These are phyloP conservation scores for Platysteira castanea DNA, from an alignment of 2,113 vertebrate species.

Conservation along the genomic window DNA sequence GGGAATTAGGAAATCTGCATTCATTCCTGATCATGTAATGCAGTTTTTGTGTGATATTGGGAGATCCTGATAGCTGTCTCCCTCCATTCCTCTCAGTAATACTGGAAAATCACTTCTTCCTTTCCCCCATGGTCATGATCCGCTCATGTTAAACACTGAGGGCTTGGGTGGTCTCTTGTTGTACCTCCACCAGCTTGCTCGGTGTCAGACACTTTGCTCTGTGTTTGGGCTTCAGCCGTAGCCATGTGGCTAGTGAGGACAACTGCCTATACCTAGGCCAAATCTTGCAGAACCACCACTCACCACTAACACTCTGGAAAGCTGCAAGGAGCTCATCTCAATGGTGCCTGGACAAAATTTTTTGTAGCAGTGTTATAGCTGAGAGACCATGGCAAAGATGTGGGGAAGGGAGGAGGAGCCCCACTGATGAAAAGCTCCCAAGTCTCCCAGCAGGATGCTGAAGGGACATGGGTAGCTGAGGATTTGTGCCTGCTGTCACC, in stretches of 20 bases:
- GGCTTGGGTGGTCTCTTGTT: background rate
- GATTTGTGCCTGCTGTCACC: background rate
- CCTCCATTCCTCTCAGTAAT: background rate
- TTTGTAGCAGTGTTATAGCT: background rate
- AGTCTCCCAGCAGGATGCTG: background rate
- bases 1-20: background rate
- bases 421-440: background rate
- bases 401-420: background rate
- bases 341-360: background rate
- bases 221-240: background rate
- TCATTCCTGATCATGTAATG: background rate
- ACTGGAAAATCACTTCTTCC: background rate
- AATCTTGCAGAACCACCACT: background rate
- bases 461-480: background rate
- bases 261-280: background rate
- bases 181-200: background rate
- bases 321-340: rapidly evolving
- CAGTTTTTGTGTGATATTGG: background rate
- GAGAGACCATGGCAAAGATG: rapidly evolving
- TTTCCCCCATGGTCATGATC: background rate
- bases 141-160: background rate
- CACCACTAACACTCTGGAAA: background rate
- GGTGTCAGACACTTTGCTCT: background rate
- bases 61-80: background rate
- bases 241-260: background rate